Base-by-base conservation (phyloP, 2,797 vertebrate genomes). In the Varecia variegata region DNA sequence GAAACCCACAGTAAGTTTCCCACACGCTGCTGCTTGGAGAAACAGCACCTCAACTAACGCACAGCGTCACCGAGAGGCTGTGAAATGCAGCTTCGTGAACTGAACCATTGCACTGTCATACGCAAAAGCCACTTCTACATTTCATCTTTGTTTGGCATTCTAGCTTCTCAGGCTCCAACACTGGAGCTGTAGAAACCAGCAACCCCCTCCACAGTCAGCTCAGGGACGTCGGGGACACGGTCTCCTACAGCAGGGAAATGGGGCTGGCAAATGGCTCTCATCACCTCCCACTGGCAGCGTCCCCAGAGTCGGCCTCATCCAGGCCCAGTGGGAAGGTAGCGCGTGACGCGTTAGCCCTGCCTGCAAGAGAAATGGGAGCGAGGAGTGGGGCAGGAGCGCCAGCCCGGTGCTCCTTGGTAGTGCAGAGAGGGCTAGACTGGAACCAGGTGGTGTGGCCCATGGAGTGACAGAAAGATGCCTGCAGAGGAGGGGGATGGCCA, bases 51-150 rank as follows among this genome's bases (percentile, higher is more conserved):
- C 0, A 0, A 1, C 25, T 23, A 7, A 45, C 3, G 45, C 30
- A 14, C 50, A 6, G 15, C 15, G 27, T 40, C 65, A 35, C 67
- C 23, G 14, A 6, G 0, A 56, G n/a, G 76, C 67, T 79, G 38
- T 25, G 56, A 85, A 18, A 74, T 15, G 12, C 20, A 3, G 9
- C n/a, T 65, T 43, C 11, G 8, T 0, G 65, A 14, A 14, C 73
- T 54, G 9, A 67, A 88, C 54, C 0, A 27, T 10, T 0, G 0
- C 3, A 0, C 15, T 13, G 47, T 40, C 84, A 4, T 13, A 2
- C 1, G 6, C 1, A 12, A 58, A 1, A 27, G 62, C 10, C 12
- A 4, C 27, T 32, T 2, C 56, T 20, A 13, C 40, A 5, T 5
- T 25, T 35, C 25, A 4, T 25, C 43, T 17, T 38, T 30, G 1